phyloP scores from a whole-genome alignment of 2,113 vertebrate genomes.

The Dendrocopos noguchii region DNA sequence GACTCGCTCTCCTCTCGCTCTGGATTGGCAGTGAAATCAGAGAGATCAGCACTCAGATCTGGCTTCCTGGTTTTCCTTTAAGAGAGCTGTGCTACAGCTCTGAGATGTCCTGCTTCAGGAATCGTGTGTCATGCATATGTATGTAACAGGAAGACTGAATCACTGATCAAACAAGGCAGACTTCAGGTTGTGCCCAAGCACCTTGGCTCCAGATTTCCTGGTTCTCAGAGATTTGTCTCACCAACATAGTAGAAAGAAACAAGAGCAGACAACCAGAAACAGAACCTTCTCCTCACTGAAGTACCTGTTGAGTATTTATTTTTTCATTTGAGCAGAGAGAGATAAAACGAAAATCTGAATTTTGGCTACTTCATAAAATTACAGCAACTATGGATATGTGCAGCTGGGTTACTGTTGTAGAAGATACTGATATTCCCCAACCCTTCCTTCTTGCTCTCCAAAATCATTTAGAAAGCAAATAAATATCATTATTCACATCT shows the following conservation, averaged over 20 bases:
- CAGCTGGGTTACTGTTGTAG: neutral
- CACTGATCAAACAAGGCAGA: conserved; percentile 29
- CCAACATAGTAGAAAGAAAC: neutral
- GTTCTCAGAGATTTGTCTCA: neutral
- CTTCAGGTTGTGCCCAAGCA: neutral
- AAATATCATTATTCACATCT: neutral
- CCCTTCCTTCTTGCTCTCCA: neutral
- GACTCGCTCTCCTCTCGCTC: too few species aligned
- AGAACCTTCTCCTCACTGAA: neutral
- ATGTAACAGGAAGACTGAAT: neutral
- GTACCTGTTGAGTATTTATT: neutral
- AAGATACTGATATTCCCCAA: neutral
- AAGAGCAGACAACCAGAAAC: neutral
- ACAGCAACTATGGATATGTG: neutral
- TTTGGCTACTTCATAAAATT: neutral
- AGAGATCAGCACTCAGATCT: too few species aligned
- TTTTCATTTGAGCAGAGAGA: neutral
- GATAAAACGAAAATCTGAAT: neutral
- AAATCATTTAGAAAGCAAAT: neutral
- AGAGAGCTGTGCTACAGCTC: neutral
- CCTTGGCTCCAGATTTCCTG: neutral
- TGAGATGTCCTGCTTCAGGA: neutral
- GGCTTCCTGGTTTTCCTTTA: neutral
- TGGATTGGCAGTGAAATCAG: too few species aligned
- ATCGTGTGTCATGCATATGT: neutral